Conservation (phyloP, 2,113 vertebrate species). For the Mus pahari region DNA sequence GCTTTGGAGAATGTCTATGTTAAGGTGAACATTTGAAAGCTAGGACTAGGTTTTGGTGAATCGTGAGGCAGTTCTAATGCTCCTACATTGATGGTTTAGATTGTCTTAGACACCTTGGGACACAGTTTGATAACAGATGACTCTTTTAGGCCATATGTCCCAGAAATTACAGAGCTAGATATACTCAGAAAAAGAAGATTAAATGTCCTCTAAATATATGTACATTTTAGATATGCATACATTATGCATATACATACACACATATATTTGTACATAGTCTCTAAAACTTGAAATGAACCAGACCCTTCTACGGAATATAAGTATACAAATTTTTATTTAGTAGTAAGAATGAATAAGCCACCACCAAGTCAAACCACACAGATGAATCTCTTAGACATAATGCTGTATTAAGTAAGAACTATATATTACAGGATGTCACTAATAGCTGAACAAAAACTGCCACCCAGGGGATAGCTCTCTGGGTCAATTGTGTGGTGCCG, state of each 20-base stretch:
- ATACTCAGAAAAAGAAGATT: not conserved
- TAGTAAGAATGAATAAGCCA: not conserved
- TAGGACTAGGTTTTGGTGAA: not conserved
- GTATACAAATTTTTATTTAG: not conserved
- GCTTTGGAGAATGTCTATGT: not conserved
- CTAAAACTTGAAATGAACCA: not conserved
- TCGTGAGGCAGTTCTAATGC: not conserved
- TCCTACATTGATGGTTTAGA: not conserved
- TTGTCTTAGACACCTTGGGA: constrained; percentile 30
- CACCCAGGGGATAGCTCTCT: not conserved
- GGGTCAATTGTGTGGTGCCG: too few relatives aligned
- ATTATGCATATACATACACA: not conserved
- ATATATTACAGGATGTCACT: not conserved
- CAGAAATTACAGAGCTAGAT: not conserved
- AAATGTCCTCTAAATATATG: not conserved
- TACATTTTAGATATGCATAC: not conserved
- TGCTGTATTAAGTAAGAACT: not conserved
- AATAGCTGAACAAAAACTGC: not conserved
- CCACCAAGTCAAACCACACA: not conserved
- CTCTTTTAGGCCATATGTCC: not conserved
- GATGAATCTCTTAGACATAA: not conserved
- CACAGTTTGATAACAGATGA: not conserved
- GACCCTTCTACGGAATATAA: not conserved
- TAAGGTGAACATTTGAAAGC: not conserved
- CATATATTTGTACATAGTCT: not conserved